phyloP scores from a whole-genome alignment of 1,140 invertebrate species.

The Phocides pigmalion region DNA sequence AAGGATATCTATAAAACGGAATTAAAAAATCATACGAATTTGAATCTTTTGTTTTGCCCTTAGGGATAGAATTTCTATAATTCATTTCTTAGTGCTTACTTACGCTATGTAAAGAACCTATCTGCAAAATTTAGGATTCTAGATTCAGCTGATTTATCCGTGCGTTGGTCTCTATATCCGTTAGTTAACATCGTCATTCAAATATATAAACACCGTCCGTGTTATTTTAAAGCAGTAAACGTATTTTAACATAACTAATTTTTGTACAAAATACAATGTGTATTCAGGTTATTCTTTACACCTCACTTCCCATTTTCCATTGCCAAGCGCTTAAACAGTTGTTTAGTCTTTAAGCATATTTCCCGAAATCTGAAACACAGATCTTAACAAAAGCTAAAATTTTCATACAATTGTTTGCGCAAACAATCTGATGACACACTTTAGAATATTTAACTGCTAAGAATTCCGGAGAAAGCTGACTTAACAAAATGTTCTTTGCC shows the following conservation, averaged over 20 bases:
- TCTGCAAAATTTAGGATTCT: too few relatives aligned
- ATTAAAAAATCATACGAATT: too few relatives aligned
- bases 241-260: background rate
- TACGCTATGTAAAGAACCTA: too few relatives aligned
- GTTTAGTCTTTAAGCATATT: slow-evolving; percentile 10
- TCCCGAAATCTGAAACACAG: slow-evolving; percentile 22
- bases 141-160: too few relatives aligned
- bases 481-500: slow-evolving; percentile 6
- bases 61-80: too few relatives aligned
- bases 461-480: slow-evolving; percentile 12
- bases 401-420: slow-evolving; percentile 24
- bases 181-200: too few relatives aligned
- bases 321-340: slow-evolving; percentile 13
- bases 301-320: background rate
- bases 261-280: background rate
- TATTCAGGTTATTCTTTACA: background rate
- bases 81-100: too few relatives aligned
- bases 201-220: too few relatives aligned
- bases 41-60: too few relatives aligned
- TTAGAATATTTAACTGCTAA: slow-evolving; percentile 26
- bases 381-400: slow-evolving; percentile 21
- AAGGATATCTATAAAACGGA: too few relatives aligned
- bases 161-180: too few relatives aligned
- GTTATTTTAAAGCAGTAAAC: too few relatives aligned
- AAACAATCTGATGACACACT: slow-evolving; percentile 29